These are phyloP conservation scores for Podiceps cristatus DNA, from an alignment of 2,113 vertebrate species.

Conservation along the genomic window DNA sequence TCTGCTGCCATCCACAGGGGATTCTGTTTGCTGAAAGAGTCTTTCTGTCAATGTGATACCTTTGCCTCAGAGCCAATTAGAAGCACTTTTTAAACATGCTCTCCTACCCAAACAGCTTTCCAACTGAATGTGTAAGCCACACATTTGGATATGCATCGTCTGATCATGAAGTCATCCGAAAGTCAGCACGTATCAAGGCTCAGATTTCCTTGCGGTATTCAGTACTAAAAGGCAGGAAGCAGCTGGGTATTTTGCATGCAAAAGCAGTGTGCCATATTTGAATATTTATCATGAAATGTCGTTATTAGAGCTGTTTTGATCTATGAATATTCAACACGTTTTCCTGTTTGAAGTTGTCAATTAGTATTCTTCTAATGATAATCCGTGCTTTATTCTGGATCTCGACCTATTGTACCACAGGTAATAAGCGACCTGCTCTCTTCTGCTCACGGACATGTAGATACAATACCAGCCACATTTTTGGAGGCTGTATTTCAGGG, in stretches of 20 bases:
- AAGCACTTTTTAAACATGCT: background rate
- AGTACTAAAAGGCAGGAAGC: background rate
- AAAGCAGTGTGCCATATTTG: background rate
- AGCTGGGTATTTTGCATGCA: background rate
- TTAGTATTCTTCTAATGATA: conserved; percentile 24
- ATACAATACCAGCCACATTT: background rate
- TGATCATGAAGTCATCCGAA: background rate
- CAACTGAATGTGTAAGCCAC: background rate
- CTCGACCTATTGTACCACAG: background rate
- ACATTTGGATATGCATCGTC: background rate
- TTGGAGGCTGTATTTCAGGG: background rate
- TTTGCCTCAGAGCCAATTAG: background rate
- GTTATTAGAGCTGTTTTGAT: background rate
- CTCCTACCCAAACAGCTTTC: background rate
- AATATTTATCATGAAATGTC: conserved; percentile 32
- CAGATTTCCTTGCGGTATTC: background rate
- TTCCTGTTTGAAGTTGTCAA: conserved; percentile 7
- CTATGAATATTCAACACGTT: conserved; percentile 9
- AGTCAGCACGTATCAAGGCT: background rate
- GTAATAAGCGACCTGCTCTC: background rate
- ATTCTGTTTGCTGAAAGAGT: background rate
- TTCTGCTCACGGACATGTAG: background rate
- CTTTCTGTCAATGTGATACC: background rate
- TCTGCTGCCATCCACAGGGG: conserved; percentile 62
- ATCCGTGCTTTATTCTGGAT: background rate